These are phyloP conservation scores for Callithrix jacchus DNA, from an alignment of 2,113 vertebrate genomes.

Conservation along the genomic window DNA sequence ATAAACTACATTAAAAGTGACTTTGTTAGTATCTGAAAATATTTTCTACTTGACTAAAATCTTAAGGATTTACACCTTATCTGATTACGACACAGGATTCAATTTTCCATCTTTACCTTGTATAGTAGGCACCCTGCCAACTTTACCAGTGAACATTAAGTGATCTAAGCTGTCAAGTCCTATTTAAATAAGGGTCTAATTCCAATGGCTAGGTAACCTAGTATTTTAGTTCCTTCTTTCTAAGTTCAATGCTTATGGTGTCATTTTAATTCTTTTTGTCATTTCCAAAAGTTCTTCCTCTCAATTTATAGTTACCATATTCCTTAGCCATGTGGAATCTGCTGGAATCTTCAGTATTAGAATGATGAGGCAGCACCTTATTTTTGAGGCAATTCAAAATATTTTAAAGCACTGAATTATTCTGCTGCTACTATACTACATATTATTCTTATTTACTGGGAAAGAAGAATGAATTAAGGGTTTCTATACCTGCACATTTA, in stretches of 20 bases:
- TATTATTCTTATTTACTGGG: background rate
- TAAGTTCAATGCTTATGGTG: background rate
- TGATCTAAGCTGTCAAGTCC: background rate
- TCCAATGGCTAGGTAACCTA: background rate
- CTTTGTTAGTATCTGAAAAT: conserved; percentile 37
- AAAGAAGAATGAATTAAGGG: background rate
- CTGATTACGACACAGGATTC: background rate
- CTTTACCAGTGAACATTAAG: background rate
- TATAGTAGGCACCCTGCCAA: background rate
- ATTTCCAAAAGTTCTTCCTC: background rate
- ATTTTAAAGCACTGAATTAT: background rate
- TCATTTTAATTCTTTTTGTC: conserved; percentile 9
- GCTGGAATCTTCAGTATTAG: background rate
- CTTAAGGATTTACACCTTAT: conserved; percentile 29
- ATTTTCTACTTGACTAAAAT: background rate
- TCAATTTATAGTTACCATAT: background rate
- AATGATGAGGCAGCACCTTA: background rate
- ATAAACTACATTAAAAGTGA: conserved; percentile 6
- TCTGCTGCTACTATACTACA: background rate
- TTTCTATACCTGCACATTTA: background rate
- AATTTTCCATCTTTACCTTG: background rate
- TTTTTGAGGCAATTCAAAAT: background rate
- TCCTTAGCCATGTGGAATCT: background rate
- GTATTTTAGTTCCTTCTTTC: background rate
- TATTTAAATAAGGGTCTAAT: background rate